Evolutionary conservation across 2,888 invertebrate species (phyloP).

Genomic region (Tachina lurida): DNA sequence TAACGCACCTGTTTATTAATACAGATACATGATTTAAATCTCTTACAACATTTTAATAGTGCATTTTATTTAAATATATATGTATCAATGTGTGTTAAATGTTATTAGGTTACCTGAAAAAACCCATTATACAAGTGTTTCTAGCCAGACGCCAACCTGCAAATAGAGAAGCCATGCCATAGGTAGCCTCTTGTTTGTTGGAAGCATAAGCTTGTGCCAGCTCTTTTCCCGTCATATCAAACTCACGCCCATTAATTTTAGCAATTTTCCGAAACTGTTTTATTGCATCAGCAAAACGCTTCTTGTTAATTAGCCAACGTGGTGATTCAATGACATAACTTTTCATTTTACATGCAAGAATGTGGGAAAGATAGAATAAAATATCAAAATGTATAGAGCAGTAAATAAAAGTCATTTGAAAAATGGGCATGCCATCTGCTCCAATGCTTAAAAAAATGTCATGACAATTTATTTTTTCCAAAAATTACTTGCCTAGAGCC

Average conservation of each 20-base stretch:
- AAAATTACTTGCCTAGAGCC: background rate
- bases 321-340: constrained; percentile 87
- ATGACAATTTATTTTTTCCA: too few relatives aligned
- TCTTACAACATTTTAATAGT: background rate
- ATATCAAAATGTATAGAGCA: background rate
- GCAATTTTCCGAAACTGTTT: constrained; percentile 84
- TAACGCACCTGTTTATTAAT: constrained; percentile 82
- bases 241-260: constrained; percentile 84
- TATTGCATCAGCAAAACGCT: constrained; percentile 83
- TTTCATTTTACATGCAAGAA: constrained; percentile 48
- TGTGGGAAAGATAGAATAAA: background rate
- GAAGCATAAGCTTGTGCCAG: constrained; percentile 82
- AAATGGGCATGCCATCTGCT: background rate
- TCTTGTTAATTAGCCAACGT: constrained; percentile 85
- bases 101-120: constrained; percentile 83
- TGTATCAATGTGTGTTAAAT: too few relatives aligned
- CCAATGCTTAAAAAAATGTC: too few relatives aligned
- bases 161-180: constrained; percentile 85
- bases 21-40: background rate
- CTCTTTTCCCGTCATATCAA: constrained; percentile 82
- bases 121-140: constrained; percentile 84
- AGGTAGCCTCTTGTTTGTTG: constrained; percentile 81
- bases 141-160: constrained; percentile 84
- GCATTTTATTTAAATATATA: too few relatives aligned
- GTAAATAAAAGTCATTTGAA: too few relatives aligned